Conservation (phyloP, 2,797 vertebrate species). For the Cichlasoma orientale region DNA sequence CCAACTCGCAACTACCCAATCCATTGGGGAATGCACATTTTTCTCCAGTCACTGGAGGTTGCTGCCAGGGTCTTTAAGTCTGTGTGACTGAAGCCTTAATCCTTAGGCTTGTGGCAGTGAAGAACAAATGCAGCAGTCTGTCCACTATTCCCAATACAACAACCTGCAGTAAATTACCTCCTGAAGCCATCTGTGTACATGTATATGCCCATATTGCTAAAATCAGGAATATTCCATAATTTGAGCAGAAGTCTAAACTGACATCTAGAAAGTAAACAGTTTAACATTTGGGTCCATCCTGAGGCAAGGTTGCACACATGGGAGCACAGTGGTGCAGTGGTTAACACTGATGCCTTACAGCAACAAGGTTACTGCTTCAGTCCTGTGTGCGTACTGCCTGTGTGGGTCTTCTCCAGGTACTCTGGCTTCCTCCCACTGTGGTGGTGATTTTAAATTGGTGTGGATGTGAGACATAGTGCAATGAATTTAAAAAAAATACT, state of each 20-base stretch:
- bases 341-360: not conserved
- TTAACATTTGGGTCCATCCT: not conserved
- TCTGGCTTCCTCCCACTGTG: not conserved
- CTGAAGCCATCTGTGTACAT: not conserved
- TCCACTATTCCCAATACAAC: not conserved
- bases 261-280: not conserved
- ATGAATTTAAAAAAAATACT: not conserved
- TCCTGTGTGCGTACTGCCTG: not conserved
- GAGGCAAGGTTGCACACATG: not conserved
- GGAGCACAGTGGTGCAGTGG: not conserved
- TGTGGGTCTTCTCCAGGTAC: not conserved
- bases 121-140: constrained; percentile 2
- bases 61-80: too few relatives aligned
- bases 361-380: not conserved
- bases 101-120: not conserved
- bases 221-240: not conserved
- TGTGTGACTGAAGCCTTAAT: not conserved
- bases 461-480: not conserved
- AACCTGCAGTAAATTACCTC: not conserved
- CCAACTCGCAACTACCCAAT: not conserved
- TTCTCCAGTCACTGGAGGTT: not conserved
- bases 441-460: not conserved
- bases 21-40: not conserved
- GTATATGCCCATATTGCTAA: not conserved
- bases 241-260: not conserved